Conservation (phyloP, 2,113 vertebrate genomes). For the Sturnus vulgaris region DNA sequence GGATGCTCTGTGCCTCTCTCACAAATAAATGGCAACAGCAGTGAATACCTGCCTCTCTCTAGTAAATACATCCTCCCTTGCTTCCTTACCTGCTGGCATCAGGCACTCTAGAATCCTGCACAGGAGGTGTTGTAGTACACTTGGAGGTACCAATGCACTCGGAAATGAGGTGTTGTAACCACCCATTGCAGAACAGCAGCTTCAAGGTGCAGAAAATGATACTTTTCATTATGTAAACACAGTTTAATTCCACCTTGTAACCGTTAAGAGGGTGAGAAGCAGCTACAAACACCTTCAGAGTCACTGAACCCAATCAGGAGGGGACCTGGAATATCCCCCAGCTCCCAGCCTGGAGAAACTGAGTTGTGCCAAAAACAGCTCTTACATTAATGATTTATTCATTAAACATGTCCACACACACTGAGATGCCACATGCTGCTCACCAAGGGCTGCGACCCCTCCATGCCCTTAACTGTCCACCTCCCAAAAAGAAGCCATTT, state of each 20-base stretch:
- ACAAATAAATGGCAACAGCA: neutral
- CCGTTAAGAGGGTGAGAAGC: neutral
- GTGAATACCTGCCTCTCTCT: neutral
- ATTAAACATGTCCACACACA: neutral
- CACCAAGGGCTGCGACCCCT: neutral
- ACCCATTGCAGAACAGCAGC: neutral
- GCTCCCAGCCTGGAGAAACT: neutral
- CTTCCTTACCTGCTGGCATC: neutral
- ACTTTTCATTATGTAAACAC: neutral
- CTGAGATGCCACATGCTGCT: rapidly evolving
- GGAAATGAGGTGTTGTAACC: neutral
- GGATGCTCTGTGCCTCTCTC: neutral
- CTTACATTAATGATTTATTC: rapidly evolving
- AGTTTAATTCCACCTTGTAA: neutral
- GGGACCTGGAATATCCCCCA: neutral
- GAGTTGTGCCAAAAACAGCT: rapidly evolving
- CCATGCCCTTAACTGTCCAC: neutral
- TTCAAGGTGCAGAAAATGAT: neutral
- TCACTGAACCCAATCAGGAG: rapidly evolving
- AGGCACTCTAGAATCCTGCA: neutral
- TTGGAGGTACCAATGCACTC: no score
- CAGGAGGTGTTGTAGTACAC: neutral
- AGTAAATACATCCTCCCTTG: neutral
- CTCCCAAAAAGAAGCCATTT: neutral
- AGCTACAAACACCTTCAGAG: neutral